Base-by-base conservation (phyloP, 35 echinoderm and acorn worm species). In the Eucidaris tribuloides region DNA sequence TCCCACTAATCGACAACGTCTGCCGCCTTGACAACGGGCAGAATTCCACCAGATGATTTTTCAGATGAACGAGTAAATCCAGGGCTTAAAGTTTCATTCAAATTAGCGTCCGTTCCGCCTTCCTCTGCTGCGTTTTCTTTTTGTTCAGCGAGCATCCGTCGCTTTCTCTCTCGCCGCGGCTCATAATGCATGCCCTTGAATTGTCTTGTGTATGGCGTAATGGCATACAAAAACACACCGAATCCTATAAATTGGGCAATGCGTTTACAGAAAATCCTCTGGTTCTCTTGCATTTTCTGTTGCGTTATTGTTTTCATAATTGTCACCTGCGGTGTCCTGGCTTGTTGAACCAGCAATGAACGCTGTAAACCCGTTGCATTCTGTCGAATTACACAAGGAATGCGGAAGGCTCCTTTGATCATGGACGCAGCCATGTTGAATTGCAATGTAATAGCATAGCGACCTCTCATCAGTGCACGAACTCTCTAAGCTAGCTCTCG, bases 341-440 rank as follows among this genome's bases (percentile, higher is more conserved):
- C 42, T 22, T 48, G n/a, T 40, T 34, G 46, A 23, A 55, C 62
- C 14, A 43, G 27, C 2, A n/a, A 25, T 44, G 78, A 42, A 20
- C 32, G 27, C 24, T 64, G n/a, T 58, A 87, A 85, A 85, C 84
- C 27, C 61, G 58, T 43, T 42, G 45, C 15, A 32, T 46, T 84
- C 22, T 58, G 56, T 19, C 77, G 62, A 52, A 48, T 56, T 42
- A 82, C 39, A 22, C 65, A 31, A 38, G 56, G 44, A 24, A 50
- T 38, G 29, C 36, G 7, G 15, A 76, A 76, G 29, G 46, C 45
- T 42, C 62, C 20, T 62, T 34, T 81, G 24, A 56, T 59, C 60
- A 94, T 78, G 92, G 92, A 88, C 46, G 92, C 92, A 37, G 92
- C 92, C 92, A 94, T 94, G 62, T 94, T 94, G 79, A 71, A n/a